phyloP scores from a whole-genome alignment of 2,113 vertebrate genomes.

The Epinephelus lanceolatus region DNA sequence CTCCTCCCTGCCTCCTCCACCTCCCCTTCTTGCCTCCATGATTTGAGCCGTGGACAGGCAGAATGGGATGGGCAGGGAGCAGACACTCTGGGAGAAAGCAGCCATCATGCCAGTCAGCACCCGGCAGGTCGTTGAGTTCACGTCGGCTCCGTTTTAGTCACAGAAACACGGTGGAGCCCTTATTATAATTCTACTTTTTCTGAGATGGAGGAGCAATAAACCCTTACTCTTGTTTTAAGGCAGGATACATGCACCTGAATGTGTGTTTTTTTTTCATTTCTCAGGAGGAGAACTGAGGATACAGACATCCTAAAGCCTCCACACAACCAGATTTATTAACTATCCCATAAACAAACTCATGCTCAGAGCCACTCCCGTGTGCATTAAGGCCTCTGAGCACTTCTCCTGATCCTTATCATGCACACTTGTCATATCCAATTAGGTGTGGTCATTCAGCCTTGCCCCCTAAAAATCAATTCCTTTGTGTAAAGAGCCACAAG shows the following conservation, averaged over 20 bases:
- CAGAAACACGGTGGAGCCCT: background rate
- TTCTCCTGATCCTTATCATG: conserved; percentile 46
- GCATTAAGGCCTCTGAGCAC: conserved; percentile 42
- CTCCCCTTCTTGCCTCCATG: conserved; percentile 28
- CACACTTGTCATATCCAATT: conserved; percentile 58
- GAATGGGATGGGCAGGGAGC: conserved; percentile 70
- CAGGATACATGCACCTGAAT: background rate
- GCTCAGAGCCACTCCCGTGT: conserved; percentile 16
- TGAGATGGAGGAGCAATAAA: background rate
- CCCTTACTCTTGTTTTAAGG: background rate
- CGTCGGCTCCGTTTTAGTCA: background rate
- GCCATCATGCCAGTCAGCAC: conserved; percentile 51
- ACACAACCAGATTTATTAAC: background rate
- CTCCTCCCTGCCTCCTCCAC: conserved; percentile 9
- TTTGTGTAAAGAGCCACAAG: conserved; percentile 43
- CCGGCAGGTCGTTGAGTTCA: conserved; percentile 66
- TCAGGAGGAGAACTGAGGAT: background rate
- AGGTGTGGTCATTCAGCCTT: conserved; percentile 64
- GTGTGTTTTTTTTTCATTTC: background rate
- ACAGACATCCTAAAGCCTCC: background rate
- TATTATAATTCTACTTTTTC: background rate
- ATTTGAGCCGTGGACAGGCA: conserved; percentile 52
- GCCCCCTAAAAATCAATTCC: conserved; percentile 54
- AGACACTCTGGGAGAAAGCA: conserved; percentile 42
- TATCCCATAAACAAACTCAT: background rate